Conservation (phyloP, 1,140 invertebrate genomes). For the Meloidogyne hapla region DNA sequence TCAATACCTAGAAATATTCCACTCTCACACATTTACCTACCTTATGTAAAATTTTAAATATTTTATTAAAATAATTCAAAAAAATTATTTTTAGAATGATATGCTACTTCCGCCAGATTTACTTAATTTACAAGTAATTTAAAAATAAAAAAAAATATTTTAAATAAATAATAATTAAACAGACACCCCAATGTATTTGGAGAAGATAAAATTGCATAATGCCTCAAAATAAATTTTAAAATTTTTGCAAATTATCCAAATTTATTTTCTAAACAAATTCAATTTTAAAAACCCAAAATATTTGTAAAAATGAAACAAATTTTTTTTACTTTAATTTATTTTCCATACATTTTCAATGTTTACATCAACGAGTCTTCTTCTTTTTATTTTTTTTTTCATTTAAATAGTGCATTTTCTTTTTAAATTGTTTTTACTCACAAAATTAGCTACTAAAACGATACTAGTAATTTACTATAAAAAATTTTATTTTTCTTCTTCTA, state of each 20-base stretch:
- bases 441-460: neutral
- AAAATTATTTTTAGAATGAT: conserved; percentile 47
- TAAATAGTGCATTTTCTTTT: neutral
- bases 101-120: conserved; percentile 54
- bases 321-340: neutral
- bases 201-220: neutral
- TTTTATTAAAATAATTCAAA: conserved; percentile 16
- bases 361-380: neutral
- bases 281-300: neutral
- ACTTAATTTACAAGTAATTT: conserved; percentile 41
- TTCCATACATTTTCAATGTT: neutral
- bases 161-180: neutral
- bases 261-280: neutral
- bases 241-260: too few species aligned
- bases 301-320: neutral
- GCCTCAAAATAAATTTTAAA: conserved; percentile 1
- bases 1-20: conserved; percentile 44
- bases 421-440: conserved; percentile 6
- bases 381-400: conserved; percentile 4
- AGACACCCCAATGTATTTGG: conserved; percentile 51
- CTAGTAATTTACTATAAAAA: neutral
- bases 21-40: conserved; percentile 47
- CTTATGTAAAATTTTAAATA: conserved; percentile 1
- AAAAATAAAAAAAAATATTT: conserved; percentile 14
- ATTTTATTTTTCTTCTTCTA: neutral